Evolutionary conservation across 92 coral and sea anemone species (phyloP).

Genomic region (Anthopleura xanthogrammica): DNA sequence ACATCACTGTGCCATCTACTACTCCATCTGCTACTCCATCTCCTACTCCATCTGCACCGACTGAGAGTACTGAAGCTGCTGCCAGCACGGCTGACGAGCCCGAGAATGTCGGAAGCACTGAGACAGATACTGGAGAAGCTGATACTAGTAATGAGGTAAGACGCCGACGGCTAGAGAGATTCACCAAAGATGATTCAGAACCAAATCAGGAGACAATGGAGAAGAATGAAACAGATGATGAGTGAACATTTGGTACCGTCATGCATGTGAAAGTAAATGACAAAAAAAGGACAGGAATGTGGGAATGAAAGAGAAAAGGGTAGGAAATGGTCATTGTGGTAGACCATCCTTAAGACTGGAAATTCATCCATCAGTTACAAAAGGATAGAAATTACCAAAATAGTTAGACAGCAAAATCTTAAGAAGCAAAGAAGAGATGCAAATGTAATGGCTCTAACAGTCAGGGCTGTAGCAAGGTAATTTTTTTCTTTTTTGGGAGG

Average conservation of each 20-base stretch:
- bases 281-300: neutral
- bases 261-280: neutral
- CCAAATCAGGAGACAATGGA: neutral
- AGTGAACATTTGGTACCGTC: neutral
- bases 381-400: neutral
- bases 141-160: conserved; percentile 72
- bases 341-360: neutral
- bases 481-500: too few relatives aligned
- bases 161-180: conserved; percentile 69
- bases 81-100: conserved; percentile 1
- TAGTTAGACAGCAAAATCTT: neutral
- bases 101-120: conserved; percentile 46
- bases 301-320: neutral
- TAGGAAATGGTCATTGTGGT: neutral
- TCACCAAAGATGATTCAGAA: conserved; percentile 25
- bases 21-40: conserved; percentile 10
- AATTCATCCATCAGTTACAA: neutral
- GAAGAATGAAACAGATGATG: conserved; percentile 28
- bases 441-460: too few relatives aligned
- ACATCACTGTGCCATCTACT: conserved; percentile 8
- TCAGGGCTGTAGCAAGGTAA: too few relatives aligned
- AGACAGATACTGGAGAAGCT: conserved; percentile 21
- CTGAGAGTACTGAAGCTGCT: neutral
- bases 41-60: neutral
- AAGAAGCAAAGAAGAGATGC: neutral